phyloP scores from a whole-genome alignment of 2,113 vertebrate species.

The Pelmatolapia mariae region DNA sequence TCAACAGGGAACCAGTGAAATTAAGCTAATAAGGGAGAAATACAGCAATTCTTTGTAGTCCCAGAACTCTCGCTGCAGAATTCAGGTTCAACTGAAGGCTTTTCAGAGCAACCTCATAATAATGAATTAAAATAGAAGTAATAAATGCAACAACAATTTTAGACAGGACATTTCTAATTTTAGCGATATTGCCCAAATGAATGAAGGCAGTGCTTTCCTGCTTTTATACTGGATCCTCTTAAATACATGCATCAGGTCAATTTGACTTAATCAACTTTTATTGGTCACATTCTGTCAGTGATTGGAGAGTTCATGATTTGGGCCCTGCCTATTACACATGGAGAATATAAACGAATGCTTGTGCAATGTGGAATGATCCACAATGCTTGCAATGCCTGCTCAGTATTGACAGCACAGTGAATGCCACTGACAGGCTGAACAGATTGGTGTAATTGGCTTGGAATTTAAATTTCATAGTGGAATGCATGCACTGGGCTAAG shows the following conservation, averaged over 20 bases:
- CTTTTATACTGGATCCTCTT: neutral
- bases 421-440: neutral
- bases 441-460: neutral
- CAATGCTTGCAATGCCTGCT: neutral
- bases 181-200: neutral
- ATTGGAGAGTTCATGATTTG: neutral
- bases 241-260: neutral
- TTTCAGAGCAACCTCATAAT: neutral
- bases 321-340: neutral
- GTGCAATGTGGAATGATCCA: too few species aligned
- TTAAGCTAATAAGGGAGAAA: neutral
- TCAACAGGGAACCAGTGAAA: neutral
- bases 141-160: neutral
- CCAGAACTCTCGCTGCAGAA: neutral
- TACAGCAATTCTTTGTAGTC: neutral
- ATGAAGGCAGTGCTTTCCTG: neutral
- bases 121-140: neutral
- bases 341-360: neutral
- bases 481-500: neutral
- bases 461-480: neutral
- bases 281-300: neutral
- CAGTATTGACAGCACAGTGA: neutral
- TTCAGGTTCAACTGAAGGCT: neutral
- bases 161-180: neutral
- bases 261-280: neutral